Conservation (phyloP, 2,888 invertebrate species). For the Rhimphoctona megacephalus region DNA sequence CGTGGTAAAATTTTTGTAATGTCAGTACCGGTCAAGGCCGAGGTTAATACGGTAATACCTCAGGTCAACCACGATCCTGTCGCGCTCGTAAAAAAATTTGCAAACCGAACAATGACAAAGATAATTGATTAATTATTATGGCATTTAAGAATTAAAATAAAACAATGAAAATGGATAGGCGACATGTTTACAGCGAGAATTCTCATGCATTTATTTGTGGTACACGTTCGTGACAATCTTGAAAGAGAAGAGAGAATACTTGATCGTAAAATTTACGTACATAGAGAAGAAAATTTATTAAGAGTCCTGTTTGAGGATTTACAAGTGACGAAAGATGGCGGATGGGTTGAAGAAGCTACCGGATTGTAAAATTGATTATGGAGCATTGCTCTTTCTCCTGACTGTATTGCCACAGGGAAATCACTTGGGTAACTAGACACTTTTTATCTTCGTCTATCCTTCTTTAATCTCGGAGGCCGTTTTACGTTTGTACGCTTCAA, state of each 20-base stretch:
- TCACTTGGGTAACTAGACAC: conserved; percentile 48
- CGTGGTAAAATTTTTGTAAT: conserved; percentile 60
- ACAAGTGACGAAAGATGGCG: conserved; percentile 43
- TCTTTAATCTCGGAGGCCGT: conserved; percentile 27
- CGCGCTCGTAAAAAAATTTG: conserved; percentile 13
- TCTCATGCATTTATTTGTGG: background rate
- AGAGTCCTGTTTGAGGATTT: conserved; percentile 40
- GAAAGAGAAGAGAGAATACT: conserved; percentile 26
- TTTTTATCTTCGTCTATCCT: conserved; percentile 44
- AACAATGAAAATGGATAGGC: background rate
- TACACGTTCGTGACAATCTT: background rate
- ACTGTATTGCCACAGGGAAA: conserved; percentile 42
- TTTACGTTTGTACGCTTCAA: conserved; percentile 44
- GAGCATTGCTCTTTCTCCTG: conserved; percentile 29
- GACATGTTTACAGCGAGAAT: background rate
- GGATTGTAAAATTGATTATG: conserved; percentile 64
- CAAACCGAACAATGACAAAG: background rate
- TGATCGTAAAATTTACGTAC: conserved; percentile 58
- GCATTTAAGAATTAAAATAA: background rate
- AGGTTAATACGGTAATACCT: conserved; percentile 65
- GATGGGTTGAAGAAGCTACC: conserved; percentile 56
- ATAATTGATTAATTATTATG: background rate
- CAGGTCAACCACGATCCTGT: conserved; percentile 29
- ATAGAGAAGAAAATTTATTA: conserved; percentile 60
- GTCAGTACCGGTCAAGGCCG: conserved; percentile 58